These are phyloP conservation scores for Acanthoscelides obtectus DNA, from an alignment of 2,888 invertebrate genomes.

Conservation along the genomic window DNA sequence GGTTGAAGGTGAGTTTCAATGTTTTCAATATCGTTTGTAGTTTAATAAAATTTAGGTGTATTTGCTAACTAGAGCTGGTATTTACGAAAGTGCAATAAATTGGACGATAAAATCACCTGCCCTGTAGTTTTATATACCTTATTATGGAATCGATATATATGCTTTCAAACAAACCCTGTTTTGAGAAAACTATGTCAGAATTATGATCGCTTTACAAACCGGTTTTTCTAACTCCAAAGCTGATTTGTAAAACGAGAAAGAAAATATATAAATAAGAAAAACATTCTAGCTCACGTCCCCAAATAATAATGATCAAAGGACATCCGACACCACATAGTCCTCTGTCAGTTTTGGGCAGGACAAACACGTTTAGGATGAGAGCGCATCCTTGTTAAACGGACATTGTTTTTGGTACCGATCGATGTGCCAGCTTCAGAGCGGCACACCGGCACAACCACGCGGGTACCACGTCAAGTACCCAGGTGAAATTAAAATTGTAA, in stretches of 20 bases:
- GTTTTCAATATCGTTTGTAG: too few relatives aligned
- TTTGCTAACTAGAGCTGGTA: too few relatives aligned
- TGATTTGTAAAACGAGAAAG: neutral
- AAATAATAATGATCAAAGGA: neutral
- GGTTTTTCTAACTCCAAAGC: too few relatives aligned
- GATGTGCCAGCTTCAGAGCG: neutral
- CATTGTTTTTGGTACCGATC: neutral
- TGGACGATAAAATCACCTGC: too few relatives aligned
- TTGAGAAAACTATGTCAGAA: too few relatives aligned
- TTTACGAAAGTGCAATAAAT: too few relatives aligned
- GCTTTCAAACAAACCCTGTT: too few relatives aligned
- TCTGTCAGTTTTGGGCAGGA: neutral
- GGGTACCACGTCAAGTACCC: slow-evolving; percentile 28
- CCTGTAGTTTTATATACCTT: too few relatives aligned
- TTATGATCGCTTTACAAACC: too few relatives aligned
- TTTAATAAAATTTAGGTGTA: too few relatives aligned
- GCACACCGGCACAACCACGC: neutral
- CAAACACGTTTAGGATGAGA: neutral
- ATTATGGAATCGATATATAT: too few relatives aligned
- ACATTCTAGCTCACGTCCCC: neutral
- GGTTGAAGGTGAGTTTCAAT: too few relatives aligned
- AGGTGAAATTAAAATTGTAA: slow-evolving; percentile 40
- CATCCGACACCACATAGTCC: neutral
- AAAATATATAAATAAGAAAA: neutral
- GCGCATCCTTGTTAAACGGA: neutral